Conservation (phyloP, 1,140 invertebrate species). For the Ips nitidus region DNA sequence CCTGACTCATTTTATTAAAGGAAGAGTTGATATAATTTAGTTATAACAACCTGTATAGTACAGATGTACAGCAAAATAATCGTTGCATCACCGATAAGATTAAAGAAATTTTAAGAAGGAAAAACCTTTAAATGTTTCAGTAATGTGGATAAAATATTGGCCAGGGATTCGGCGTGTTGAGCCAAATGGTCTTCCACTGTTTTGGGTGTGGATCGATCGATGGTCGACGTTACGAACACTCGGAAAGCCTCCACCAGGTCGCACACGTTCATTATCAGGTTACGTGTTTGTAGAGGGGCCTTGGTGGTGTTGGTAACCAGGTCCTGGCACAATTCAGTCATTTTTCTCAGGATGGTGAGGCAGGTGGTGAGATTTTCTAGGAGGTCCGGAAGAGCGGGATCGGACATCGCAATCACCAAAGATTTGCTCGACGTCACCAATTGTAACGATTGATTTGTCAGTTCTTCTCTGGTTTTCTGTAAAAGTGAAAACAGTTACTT, state of each 20-base stretch:
- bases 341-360: constrained; percentile 65
- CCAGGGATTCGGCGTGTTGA: constrained; percentile 76
- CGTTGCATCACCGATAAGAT: too few relatives aligned
- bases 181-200: constrained; percentile 65
- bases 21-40: neutral
- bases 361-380: constrained; percentile 69
- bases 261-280: constrained; percentile 75
- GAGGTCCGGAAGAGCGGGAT: constrained; percentile 59
- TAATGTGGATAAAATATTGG: constrained; percentile 76
- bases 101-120: constrained; percentile 57
- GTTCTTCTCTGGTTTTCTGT: constrained; percentile 70
- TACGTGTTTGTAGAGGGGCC: constrained; percentile 75
- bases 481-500: constrained; percentile 35
- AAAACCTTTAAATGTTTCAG: constrained; percentile 80
- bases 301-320: constrained; percentile 73
- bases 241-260: constrained; percentile 79
- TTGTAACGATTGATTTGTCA: constrained; percentile 77
- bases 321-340: constrained; percentile 70
- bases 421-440: constrained; percentile 82
- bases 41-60: neutral
- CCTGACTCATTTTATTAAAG: too few relatives aligned
- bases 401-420: constrained; percentile 77
- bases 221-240: constrained; percentile 64
- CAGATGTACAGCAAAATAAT: neutral
- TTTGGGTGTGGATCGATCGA: constrained; percentile 55